Evolutionary conservation across 2,888 invertebrate genomes (phyloP).

Genomic region (Calameuta filiformis): DNA sequence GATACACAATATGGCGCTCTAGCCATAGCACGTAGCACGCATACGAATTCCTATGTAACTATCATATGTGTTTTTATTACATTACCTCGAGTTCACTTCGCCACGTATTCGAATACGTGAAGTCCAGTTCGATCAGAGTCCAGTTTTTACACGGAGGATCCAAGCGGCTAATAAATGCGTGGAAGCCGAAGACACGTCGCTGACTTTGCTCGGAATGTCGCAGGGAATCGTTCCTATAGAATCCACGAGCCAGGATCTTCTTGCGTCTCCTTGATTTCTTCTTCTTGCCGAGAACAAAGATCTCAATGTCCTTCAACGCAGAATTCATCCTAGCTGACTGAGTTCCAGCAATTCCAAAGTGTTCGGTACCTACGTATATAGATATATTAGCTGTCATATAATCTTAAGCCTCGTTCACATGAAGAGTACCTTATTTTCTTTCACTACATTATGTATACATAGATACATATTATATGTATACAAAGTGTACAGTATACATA

Average conservation of each 20-base stretch:
- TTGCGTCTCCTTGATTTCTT: neutral
- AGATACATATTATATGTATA: neutral
- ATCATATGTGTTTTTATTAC: neutral
- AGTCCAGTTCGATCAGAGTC: neutral
- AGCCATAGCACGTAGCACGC: neutral
- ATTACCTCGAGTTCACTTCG: neutral
- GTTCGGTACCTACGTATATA: neutral
- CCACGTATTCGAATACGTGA: neutral
- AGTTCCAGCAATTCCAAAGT: neutral
- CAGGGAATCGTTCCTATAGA: neutral
- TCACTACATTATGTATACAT: neutral
- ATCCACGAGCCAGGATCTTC: neutral
- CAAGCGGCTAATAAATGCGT: neutral
- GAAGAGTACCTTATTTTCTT: neutral
- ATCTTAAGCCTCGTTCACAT: neutral
- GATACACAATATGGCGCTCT: neutral
- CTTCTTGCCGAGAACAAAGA: neutral
- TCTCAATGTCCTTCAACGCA: neutral
- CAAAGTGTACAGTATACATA: neutral
- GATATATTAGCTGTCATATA: neutral
- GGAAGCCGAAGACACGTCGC: neutral
- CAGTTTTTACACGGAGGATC: neutral
- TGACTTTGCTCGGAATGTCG: neutral
- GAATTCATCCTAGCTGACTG: neutral
- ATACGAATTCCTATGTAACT: neutral